Evolutionary conservation across 2,113 vertebrate species (phyloP).

Genomic region (Percina caprodes): DNA sequence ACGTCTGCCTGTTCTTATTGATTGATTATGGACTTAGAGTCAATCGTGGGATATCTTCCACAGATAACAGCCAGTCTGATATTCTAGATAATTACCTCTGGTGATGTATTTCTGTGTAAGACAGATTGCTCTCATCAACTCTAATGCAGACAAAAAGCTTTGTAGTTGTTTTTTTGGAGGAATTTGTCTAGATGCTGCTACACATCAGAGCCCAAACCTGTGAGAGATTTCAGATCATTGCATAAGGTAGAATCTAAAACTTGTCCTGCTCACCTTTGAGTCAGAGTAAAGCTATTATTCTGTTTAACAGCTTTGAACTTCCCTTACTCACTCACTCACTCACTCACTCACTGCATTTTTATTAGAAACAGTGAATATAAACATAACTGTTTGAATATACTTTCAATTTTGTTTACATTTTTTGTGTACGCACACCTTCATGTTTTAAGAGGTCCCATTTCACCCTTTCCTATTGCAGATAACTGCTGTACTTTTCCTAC

Average conservation of each 20-base stretch:
- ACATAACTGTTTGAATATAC: background rate
- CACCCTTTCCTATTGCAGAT: conserved; percentile 6
- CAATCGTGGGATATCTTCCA: conserved; percentile 18
- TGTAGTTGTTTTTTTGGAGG: conserved; percentile 21
- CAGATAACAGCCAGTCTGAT: conserved; percentile 27
- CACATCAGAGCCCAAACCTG: conserved; percentile 26
- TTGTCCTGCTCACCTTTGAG: conserved; percentile 36
- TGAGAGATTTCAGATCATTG: conserved; percentile 59
- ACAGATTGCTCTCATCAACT: conserved; percentile 29
- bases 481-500: conserved; percentile 1
- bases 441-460: conserved; percentile 2
- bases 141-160: conserved; percentile 21
- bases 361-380: background rate
- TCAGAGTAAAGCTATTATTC: conserved; percentile 33
- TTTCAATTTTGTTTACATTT: background rate
- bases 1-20: conserved; percentile 22
- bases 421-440: background rate
- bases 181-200: conserved; percentile 23
- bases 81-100: conserved; percentile 42
- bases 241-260: conserved; percentile 46
- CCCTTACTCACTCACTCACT: background rate
- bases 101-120: conserved; percentile 24
- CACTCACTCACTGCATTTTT: background rate
- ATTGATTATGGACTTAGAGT: conserved; percentile 49
- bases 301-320: conserved; percentile 31